Conservation (phyloP, 2,113 vertebrate genomes). For the Rhagologus leucostigma region DNA sequence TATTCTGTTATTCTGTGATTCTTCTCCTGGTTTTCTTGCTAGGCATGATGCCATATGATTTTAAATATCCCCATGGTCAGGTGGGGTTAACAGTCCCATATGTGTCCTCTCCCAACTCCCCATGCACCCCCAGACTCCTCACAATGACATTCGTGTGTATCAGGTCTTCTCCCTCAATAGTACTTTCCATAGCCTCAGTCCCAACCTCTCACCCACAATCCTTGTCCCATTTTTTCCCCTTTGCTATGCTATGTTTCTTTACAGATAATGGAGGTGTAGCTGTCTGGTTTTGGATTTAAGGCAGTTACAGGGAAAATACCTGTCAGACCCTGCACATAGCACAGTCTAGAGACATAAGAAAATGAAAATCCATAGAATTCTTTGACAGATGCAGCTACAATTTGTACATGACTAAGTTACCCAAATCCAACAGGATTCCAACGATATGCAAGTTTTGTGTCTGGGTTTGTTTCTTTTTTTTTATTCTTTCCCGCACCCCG, state of each 20-base stretch:
- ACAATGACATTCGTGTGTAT: neutral
- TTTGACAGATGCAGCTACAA: neutral
- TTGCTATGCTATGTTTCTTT: neutral
- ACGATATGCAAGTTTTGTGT: neutral
- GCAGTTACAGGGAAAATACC: neutral
- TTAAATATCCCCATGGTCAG: neutral
- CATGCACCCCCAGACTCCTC: neutral
- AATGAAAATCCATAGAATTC: neutral
- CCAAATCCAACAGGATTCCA: neutral
- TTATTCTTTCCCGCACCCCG: neutral
- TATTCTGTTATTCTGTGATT: neutral
- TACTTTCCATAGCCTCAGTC: neutral
- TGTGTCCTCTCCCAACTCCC: neutral
- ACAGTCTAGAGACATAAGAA: neutral
- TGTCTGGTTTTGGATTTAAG: neutral
- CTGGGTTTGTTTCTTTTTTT: neutral
- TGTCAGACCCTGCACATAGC: neutral
- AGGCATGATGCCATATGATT: neutral
- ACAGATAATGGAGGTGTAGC: neutral
- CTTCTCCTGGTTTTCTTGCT: neutral
- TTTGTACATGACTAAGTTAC: neutral
- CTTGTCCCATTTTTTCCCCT: neutral
- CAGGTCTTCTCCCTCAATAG: neutral
- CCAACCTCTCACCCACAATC: neutral
- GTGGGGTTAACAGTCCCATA: accelerated